Conservation (phyloP, 2,113 vertebrate genomes). For the Lethenteron reissneri region DNA sequence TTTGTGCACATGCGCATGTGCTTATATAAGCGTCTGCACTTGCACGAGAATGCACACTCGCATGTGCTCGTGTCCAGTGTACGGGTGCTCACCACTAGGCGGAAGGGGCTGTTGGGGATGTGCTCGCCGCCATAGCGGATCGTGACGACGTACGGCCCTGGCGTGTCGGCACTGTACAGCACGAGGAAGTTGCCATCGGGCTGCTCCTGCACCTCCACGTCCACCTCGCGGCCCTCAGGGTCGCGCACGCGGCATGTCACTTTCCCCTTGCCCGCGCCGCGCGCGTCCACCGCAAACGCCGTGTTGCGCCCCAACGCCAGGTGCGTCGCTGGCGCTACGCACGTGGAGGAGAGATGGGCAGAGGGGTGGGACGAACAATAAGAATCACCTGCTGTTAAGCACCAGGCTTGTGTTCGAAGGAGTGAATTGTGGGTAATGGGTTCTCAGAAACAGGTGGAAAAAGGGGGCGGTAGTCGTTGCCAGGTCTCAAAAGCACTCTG, state of each 20-base stretch:
- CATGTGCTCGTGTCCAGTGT: neutral
- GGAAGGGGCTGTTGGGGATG: constrained; percentile 1
- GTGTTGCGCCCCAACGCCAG: neutral
- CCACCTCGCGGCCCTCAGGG: neutral
- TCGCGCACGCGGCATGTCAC: neutral
- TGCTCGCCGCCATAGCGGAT: constrained; percentile 5
- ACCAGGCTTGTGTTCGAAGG: too few species aligned
- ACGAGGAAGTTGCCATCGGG: neutral
- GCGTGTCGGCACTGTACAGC: neutral
- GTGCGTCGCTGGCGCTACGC: neutral
- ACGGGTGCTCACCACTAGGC: neutral
- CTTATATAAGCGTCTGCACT: neutral
- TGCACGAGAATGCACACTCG: neutral
- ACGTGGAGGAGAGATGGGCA: too few species aligned
- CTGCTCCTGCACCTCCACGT: constrained; percentile 1
- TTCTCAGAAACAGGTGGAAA: too few species aligned
- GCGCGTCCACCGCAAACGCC: neutral
- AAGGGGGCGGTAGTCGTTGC: too few species aligned
- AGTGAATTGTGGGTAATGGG: too few species aligned
- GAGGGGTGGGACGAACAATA: too few species aligned
- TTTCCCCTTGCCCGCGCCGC: neutral
- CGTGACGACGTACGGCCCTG: neutral
- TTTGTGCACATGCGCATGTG: neutral
- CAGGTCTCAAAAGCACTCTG: too few species aligned
- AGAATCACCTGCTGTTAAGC: too few species aligned